Conservation (phyloP, 2,888 invertebrate genomes). For the Rambutsinella grinnellia region DNA sequence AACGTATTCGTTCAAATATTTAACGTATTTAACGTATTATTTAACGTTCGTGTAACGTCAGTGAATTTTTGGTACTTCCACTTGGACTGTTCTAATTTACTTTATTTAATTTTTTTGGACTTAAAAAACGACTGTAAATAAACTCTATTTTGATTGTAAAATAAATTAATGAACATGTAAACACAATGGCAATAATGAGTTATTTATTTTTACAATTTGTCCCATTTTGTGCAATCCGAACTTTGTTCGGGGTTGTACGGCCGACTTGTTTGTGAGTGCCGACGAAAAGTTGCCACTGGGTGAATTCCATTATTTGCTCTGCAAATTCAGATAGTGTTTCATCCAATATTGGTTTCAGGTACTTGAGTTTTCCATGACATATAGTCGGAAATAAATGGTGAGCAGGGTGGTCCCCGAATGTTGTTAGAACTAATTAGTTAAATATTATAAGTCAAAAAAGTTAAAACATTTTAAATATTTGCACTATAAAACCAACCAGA, state of each 20-base stretch:
- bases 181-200: no score
- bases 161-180: no score
- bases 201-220: background rate
- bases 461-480: background rate
- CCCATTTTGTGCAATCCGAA: no score
- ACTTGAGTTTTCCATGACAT: constrained; percentile 80
- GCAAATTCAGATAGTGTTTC: constrained; percentile 73
- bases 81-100: no score
- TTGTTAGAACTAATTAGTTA: constrained; percentile 72
- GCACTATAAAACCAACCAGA: constrained; percentile 24
- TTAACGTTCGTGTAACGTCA: no score
- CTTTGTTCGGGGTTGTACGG: constrained; percentile 70
- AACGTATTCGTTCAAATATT: no score
- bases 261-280: constrained; percentile 78
- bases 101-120: no score
- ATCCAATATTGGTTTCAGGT: constrained; percentile 75
- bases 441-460: background rate
- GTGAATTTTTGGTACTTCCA: no score
- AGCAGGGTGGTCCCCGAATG: constrained; percentile 83
- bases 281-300: constrained; percentile 76
- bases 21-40: no score
- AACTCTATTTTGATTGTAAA: no score
- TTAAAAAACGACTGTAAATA: no score
- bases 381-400: constrained; percentile 87
- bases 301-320: constrained; percentile 69